phyloP scores from a whole-genome alignment of 2,797 vertebrate genomes.

The Graptemys geographica region DNA sequence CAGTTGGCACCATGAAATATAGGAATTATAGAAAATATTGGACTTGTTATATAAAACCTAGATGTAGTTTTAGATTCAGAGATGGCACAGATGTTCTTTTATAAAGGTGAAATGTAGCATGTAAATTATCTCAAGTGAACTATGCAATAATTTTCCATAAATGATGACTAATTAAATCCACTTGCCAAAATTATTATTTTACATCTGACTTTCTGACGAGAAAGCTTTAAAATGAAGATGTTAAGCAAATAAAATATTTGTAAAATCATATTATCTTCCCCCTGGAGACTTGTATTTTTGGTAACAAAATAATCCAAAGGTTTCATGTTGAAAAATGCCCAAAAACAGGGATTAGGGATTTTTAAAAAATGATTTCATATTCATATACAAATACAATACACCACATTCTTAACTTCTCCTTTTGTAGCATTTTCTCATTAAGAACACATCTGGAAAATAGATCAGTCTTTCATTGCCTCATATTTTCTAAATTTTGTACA shows the following conservation, averaged over 20 bases:
- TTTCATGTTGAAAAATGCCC: not conserved
- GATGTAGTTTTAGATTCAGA: not conserved
- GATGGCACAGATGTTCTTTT: slow-evolving; percentile 3
- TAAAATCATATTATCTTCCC: not conserved
- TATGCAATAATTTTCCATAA: not conserved
- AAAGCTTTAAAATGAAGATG: not conserved
- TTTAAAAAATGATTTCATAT: not conserved
- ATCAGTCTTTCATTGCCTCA: not conserved
- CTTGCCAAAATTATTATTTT: not conserved
- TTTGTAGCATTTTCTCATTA: not conserved
- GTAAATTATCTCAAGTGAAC: not conserved
- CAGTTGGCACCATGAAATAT: slow-evolving; percentile 14
- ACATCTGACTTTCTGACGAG: not conserved
- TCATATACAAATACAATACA: not conserved
- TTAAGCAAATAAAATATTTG: not conserved
- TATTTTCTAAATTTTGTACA: not conserved
- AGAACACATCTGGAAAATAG: not conserved
- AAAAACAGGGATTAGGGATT: not conserved
- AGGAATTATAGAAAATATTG: not conserved
- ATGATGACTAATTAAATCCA: not conserved
- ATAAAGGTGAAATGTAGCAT: not conserved
- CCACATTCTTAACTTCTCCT: not conserved
- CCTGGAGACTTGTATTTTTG: not conserved
- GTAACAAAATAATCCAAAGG: not conserved
- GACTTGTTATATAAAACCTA: slow-evolving; percentile 8